Base-by-base conservation (phyloP, 2,113 vertebrate genomes). In the Prochilodus magdalenae region DNA sequence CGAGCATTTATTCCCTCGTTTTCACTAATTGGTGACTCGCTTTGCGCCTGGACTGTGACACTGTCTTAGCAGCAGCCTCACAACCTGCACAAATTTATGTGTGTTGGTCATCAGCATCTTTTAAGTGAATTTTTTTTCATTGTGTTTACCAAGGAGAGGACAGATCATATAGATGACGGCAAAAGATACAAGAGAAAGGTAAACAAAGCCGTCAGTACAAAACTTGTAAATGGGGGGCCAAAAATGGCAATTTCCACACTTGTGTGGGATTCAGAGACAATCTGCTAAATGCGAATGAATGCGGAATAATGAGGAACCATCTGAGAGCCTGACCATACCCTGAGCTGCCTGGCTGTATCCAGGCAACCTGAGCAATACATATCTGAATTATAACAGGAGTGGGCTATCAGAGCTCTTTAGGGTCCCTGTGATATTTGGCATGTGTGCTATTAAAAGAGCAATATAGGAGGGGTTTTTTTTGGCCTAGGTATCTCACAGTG, bases 281-380 rank as follows among this genome's bases (percentile, higher is more conserved):
- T 81, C 63, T 36, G 60, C 47, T 6, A 27, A 72, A 69, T 78
- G 36, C 60, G 60, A 47, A 67, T 66, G 51, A 73, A 86, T 36
- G 57, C 65, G 75, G 71, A 80, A 74, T 82, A 47, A 63, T 29
- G 22, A 51, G 53, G 57, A 66, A 78, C 55, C 63, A 83, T 79
- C 10, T 20, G 29, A 82, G 80, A 40, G 47, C 33, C 60, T 65
- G 76, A 47, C 59, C 33, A 66, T 60, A 57, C 47, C 30, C 30
- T 60, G 81, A 76, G 77, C 57, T 70, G 63, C 67, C 63, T 70
- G 55, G 51, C 59, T 44, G 79, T 78, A 84, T 74, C 82, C 60
- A 86, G 79, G 85, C 85, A 86, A 86, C 85, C 26, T 27, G 30
- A 55, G 27, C 55, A 16, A 79, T 84, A 60, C 63, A 22, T 75